Evolutionary conservation across 2,797 vertebrate species (phyloP).

Genomic region (Caiman crocodilus): DNA sequence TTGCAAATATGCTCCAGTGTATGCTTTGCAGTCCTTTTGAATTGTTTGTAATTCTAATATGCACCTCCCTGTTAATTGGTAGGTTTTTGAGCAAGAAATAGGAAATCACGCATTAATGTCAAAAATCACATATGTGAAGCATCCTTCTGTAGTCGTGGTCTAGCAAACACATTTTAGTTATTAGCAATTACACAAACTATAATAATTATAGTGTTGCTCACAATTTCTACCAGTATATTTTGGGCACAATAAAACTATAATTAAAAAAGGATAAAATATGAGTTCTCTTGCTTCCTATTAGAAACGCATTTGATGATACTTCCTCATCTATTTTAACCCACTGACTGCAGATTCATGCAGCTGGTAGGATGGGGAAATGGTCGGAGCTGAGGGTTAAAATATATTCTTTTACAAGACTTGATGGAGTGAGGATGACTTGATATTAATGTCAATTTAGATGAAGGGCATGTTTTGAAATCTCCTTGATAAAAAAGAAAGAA

Average conservation of each 20-base stretch:
- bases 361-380: not conserved
- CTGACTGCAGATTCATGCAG: not conserved
- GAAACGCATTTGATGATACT: not conserved
- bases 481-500: not conserved
- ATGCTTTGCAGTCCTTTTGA: not conserved
- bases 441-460: not conserved
- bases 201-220: not conserved
- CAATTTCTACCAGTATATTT: not conserved
- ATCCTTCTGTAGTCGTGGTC: not conserved
- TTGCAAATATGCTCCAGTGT: accelerated
- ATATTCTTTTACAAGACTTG: not conserved
- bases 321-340: not conserved
- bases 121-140: not conserved
- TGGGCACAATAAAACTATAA: not conserved
- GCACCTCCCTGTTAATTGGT: not conserved
- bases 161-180: not conserved
- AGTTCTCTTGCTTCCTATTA: not conserved
- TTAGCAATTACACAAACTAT: not conserved
- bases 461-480: not conserved
- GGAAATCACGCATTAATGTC: not conserved
- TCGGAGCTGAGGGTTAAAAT: not conserved
- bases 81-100: constrained; percentile 8
- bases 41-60: not conserved
- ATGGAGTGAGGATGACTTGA: not conserved
- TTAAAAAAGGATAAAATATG: not conserved